A percentile compares a stretch with the other conserved stretches of the same genome.
phyloP scores from a whole-genome alignment of 2,113 vertebrate genomes.

The Pandion haliaetus region DNA sequence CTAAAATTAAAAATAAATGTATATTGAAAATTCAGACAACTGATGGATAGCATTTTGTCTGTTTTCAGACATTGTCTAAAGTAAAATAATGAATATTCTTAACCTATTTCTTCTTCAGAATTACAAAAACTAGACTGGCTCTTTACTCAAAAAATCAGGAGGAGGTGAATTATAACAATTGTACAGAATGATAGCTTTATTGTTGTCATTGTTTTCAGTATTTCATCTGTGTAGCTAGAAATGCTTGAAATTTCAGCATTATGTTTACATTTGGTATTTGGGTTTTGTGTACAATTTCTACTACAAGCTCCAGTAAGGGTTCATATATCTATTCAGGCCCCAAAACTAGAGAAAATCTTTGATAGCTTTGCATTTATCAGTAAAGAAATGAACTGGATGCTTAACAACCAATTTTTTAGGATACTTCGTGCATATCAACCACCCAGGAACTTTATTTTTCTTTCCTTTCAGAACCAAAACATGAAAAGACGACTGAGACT shows the following conservation, averaged over 20 bases:
- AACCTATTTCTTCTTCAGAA: not conserved
- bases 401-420: not conserved
- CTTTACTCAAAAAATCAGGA: not conserved
- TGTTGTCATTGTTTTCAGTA: not conserved
- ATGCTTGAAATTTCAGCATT: not conserved
- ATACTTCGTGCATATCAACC: not conserved
- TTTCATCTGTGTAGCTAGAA: not conserved
- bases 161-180: not conserved
- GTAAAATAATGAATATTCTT: not conserved
- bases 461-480: conserved; percentile 17
- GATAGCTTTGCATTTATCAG: not conserved
- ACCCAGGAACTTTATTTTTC: not conserved
- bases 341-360: not conserved
- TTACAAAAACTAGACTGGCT: not conserved
- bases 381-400: not conserved
- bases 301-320: not conserved
- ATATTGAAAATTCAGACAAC: not conserved
- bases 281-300: not conserved
- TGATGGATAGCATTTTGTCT: not conserved
- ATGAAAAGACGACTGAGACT: not conserved
- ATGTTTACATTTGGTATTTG: not conserved
- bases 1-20: not conserved
- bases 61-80: not conserved
- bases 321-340: not conserved
- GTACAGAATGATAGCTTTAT: not conserved